These are phyloP conservation scores for Bombus waltoni DNA, from an alignment of 1,140 invertebrate species.

Conservation along the genomic window DNA sequence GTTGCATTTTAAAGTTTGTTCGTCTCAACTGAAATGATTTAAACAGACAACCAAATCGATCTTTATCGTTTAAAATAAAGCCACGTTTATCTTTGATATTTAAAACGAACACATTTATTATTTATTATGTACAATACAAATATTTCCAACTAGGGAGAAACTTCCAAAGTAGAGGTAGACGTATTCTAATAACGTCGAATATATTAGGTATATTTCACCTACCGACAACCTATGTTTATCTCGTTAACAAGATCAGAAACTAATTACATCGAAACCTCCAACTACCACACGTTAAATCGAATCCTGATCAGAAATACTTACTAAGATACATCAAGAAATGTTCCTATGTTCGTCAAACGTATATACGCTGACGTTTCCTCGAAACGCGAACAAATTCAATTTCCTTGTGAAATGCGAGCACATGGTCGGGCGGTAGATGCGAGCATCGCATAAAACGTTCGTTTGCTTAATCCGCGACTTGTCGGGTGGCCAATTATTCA, in stretches of 20 bases:
- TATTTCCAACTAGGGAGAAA: too few relatives aligned
- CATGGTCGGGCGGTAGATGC: too few relatives aligned
- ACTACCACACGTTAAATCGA: background rate
- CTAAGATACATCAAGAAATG: background rate
- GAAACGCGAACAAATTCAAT: background rate
- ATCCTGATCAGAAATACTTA: background rate
- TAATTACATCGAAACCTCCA: background rate
- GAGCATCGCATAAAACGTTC: constrained; percentile 24
- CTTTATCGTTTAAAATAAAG: too few relatives aligned
- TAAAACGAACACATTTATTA: too few relatives aligned
- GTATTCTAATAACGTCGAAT: too few relatives aligned
- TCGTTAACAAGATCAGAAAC: background rate
- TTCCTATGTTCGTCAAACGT: background rate
- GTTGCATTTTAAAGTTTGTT: too few relatives aligned
- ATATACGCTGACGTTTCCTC: background rate
- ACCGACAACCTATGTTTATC: background rate
- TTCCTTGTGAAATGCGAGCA: background rate
- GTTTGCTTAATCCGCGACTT: constrained; percentile 49
- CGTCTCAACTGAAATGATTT: too few relatives aligned
- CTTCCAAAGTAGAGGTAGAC: too few relatives aligned
- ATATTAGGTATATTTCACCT: background rate
- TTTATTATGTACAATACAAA: too few relatives aligned
- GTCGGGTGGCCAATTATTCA: constrained; percentile 67
- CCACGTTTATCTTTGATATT: too few relatives aligned
- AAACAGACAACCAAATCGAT: too few relatives aligned